Base-by-base conservation (phyloP, 2,797 vertebrate genomes). In the Monodelphis domestica region DNA sequence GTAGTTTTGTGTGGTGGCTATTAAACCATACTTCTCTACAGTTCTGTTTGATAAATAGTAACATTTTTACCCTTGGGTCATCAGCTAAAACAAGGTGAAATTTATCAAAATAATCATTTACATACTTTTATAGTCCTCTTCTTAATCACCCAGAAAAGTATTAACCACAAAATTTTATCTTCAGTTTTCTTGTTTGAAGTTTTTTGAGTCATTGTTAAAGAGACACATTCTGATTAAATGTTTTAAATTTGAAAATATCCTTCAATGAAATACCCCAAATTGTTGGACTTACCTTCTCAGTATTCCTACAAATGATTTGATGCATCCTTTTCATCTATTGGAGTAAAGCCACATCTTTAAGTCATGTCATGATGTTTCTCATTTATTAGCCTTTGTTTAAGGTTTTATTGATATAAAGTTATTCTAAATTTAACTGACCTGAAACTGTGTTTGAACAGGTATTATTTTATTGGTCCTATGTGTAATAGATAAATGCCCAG, bases 101-200 rank as follows among this genome's bases (percentile, higher is more conserved):
- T 91, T 54, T 94, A 70, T 87, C 52, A 95, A 14, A 93, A 12
- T 94, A 90, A 91, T 45, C 70, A 51, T 94, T 94, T 92, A 38
- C 2, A 70, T 70, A 89, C 50, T 89, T 45, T 92, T 51, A 89
- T 78, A 93, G 87, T 29, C 87, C 89, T 91, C 53, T 91, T 45
- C 33, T 88, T 92, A 54, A 30, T 93, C 84, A 89, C 84, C 90
- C n/a, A 54, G 55, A 26, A 54, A 54, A 63, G 26, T 91, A 59
- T 45, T 12, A 78, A 63, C 17, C 84, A 54, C 11, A 92, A 91
- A 87, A 28, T 93, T n/a, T 88, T 92, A 28, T 5, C n/a, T 89
- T 5, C 12, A 45, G 24, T 38, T 92, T 24, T 90, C 28, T 24
- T 91, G 33, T 15, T 2, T 53, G n/a, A 78, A 50, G 53, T 91